These are phyloP conservation scores for Theropithecus gelada DNA, from an alignment of 2,113 vertebrate species.

Conservation along the genomic window DNA sequence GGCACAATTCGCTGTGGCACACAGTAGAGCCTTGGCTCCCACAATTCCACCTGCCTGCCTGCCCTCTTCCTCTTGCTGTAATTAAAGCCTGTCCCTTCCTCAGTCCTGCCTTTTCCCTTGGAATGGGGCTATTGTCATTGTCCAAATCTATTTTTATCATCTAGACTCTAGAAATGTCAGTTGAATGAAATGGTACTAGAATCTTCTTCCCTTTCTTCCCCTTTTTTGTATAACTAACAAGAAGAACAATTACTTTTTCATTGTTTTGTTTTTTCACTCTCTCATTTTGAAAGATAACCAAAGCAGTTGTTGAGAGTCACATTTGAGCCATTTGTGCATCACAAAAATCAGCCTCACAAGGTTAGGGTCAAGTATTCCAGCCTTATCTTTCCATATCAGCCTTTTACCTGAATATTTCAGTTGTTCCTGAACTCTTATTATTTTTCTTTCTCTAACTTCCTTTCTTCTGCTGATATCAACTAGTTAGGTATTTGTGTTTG, in stretches of 20 bases:
- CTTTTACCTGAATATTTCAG: slow-evolving; percentile 41
- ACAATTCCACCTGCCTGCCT: not conserved
- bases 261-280: not conserved
- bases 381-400: not conserved
- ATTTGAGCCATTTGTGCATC: slow-evolving; percentile 2
- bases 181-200: not conserved
- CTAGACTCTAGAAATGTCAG: not conserved
- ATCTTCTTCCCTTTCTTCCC: not conserved
- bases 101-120: not conserved
- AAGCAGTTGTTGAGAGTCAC: not conserved
- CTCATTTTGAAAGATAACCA: slow-evolving; percentile 12
- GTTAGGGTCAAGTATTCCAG: not conserved
- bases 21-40: not conserved
- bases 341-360: not conserved
- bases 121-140: not conserved
- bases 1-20: not conserved
- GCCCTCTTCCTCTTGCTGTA: not conserved
- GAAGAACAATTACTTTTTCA: not conserved
- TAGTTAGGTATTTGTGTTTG: not conserved
- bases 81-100: not conserved
- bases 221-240: not conserved
- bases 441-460: not conserved
- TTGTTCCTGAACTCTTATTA: not conserved
- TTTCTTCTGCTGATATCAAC: not conserved
- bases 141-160: not conserved